Base-by-base conservation (phyloP, 1,140 invertebrate species). In the Patella vulgata region DNA sequence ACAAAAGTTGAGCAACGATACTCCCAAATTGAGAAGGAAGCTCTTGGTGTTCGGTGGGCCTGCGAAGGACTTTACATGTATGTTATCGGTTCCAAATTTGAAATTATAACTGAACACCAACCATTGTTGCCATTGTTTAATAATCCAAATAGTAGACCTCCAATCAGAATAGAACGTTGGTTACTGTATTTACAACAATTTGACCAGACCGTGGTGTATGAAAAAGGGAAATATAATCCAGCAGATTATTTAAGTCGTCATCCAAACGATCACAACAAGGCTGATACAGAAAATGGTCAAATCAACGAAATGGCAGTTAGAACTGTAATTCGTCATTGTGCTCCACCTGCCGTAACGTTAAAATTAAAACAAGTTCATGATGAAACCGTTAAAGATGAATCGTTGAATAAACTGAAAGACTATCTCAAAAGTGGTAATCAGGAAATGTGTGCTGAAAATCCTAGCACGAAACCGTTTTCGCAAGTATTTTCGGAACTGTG, bases 21-120 rank as follows among this genome's bases (percentile, higher is more conserved):
- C 61, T 84, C 72, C 3, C 80, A 85, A 59, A 82, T 79, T 25
- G 84, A 86, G 59, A 79, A 80, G 57, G 84, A 86, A 67, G 66
- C 73, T 21, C 55, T 84, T 1, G 66, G 70, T 17, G 54, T 75
- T n/a, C 52, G 66, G 12, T 74, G 79, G 75, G 69, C 60, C 5
- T 73, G 71, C 33, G 75, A 85, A 48, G 63, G 70, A 44, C 77
- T 74, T 46, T 39, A 66, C 39, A 30, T 73, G 19, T 78, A 75
- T 55, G 31, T 74, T 12, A 68, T 54, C 52, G 64, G 69, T 33
- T 58, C 63, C 19, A 30, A 73, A 36, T 83, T 79, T 30, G 73
- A 21, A 23, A 52, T 75, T 51, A 71, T 61, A 55, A 83, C 73
- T 14, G 82, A 84, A 51, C 79, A 75, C 23, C 65, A 73, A 40